Conservation (phyloP, 2,888 invertebrate genomes). For the Mesochorus sp. region DNA sequence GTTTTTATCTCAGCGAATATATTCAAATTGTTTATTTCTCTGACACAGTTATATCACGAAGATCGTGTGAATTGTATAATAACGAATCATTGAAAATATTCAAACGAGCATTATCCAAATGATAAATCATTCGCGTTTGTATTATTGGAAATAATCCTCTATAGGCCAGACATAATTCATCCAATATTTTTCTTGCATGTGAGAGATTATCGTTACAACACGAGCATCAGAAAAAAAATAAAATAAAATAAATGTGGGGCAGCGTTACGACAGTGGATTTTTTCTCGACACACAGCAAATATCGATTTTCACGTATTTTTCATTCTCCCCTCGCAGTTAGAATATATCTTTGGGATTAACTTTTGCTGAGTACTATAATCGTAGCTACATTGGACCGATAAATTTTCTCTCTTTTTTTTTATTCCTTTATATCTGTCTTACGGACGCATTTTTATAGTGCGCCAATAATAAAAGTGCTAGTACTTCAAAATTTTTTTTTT, state of each 20-base stretch:
- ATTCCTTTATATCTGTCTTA: background rate
- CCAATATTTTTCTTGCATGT: background rate
- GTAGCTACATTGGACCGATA: conserved; percentile 6
- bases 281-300: conserved; percentile 1
- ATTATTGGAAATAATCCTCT: conserved; percentile 41
- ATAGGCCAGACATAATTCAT: conserved; percentile 44
- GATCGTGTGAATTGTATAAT: conserved; percentile 39
- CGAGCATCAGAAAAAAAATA: background rate
- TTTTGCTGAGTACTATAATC: conserved; percentile 37
- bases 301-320: conserved; percentile 32
- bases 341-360: conserved; percentile 37
- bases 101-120: background rate
- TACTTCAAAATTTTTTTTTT: conserved; percentile 47
- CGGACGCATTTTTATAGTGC: background rate
- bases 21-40: conserved; percentile 29
- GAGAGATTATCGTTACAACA: background rate
- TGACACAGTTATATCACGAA: conserved; percentile 4
- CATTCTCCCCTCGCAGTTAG: conserved; percentile 2
- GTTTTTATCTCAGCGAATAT: conserved; percentile 6
- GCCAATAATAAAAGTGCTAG: conserved; percentile 44
- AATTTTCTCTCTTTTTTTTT: background rate
- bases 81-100: conserved; percentile 38
- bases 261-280: conserved; percentile 22
- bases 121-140: conserved; percentile 50
- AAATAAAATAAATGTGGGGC: conserved; percentile 14